Evolutionary conservation across 2,888 invertebrate genomes (phyloP).

Genomic region (Ophraella communa): DNA sequence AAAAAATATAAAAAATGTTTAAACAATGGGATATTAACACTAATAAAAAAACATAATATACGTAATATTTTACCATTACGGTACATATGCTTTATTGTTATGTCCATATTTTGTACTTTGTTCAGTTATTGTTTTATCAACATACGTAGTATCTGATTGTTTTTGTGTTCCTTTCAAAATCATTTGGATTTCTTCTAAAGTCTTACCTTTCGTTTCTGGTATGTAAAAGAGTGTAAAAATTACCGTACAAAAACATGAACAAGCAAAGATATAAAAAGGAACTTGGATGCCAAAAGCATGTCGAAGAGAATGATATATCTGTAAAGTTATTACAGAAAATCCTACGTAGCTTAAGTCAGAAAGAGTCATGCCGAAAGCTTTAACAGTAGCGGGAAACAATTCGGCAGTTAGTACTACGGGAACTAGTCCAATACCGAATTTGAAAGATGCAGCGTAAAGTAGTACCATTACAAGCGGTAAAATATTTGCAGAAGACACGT

Average conservation of each 20-base stretch:
- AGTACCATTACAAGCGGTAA: conserved; percentile 51
- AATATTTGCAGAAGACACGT: conserved; percentile 48
- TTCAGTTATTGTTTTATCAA: not conserved
- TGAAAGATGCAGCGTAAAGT: conserved; percentile 55
- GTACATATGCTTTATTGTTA: conserved; percentile 24
- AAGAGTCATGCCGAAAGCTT: conserved; percentile 58
- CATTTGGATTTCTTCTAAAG: conserved; percentile 41
- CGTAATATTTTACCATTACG: conserved; percentile 2
- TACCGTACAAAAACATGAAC: conserved; percentile 53
- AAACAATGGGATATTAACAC: no score
- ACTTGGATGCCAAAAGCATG: conserved; percentile 51
- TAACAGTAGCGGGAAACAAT: conserved; percentile 57
- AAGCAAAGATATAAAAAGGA: conserved; percentile 56
- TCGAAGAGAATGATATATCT: conserved; percentile 51
- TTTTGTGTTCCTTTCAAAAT: conserved; percentile 35
- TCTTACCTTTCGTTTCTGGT: conserved; percentile 52
- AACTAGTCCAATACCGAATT: conserved; percentile 57
- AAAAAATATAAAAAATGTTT: not conserved
- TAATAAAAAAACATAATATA: not conserved
- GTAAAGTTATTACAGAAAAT: conserved; percentile 54
- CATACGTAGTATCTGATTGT: not conserved
- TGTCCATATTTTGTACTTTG: not conserved
- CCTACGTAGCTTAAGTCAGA: conserved; percentile 56
- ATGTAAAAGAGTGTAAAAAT: conserved; percentile 53
- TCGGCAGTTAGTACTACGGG: conserved; percentile 58